phyloP scores from a whole-genome alignment of 2,888 invertebrate species.

The Archaeoteleia sp. region DNA sequence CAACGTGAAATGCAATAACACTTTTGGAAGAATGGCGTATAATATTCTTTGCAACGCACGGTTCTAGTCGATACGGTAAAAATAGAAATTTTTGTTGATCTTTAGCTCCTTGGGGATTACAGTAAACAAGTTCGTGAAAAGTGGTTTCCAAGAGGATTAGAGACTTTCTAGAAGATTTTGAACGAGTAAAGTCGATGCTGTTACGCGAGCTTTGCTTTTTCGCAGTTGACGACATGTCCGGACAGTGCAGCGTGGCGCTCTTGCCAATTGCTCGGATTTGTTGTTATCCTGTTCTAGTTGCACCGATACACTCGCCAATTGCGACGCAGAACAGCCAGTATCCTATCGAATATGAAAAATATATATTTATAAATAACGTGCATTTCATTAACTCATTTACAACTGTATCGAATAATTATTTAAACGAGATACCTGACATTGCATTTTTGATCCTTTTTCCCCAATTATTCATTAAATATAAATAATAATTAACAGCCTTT shows the following conservation, averaged over 20 bases:
- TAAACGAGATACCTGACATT: too few relatives aligned
- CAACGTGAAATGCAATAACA: constrained; percentile 3
- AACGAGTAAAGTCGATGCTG: constrained; percentile 68
- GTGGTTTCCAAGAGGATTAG: constrained; percentile 60
- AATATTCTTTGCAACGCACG: constrained; percentile 13
- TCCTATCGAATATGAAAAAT: constrained; percentile 60
- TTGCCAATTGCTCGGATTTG: constrained; percentile 69
- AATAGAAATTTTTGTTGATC: constrained; percentile 43
- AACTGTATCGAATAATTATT: too few relatives aligned
- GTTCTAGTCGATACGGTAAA: constrained; percentile 38
- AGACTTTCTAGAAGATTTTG: constrained; percentile 71
- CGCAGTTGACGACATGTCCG: constrained; percentile 65
- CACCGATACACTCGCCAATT: constrained; percentile 70
- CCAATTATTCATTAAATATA: too few relatives aligned
- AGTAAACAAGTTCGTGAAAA: constrained; percentile 49
- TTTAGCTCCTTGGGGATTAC: constrained; percentile 43
- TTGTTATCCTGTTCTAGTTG: constrained; percentile 72
- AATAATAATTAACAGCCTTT: too few relatives aligned
- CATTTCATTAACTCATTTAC: too few relatives aligned
- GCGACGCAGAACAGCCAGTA: constrained; percentile 66
- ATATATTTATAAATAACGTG: too few relatives aligned
- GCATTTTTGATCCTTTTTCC: too few relatives aligned
- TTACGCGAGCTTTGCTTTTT: constrained; percentile 65
- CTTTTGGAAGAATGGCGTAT: constrained; percentile 19
- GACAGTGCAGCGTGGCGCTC: constrained; percentile 67